Conservation (phyloP, 2,113 vertebrate genomes). For the Eulemur rufifrons region DNA sequence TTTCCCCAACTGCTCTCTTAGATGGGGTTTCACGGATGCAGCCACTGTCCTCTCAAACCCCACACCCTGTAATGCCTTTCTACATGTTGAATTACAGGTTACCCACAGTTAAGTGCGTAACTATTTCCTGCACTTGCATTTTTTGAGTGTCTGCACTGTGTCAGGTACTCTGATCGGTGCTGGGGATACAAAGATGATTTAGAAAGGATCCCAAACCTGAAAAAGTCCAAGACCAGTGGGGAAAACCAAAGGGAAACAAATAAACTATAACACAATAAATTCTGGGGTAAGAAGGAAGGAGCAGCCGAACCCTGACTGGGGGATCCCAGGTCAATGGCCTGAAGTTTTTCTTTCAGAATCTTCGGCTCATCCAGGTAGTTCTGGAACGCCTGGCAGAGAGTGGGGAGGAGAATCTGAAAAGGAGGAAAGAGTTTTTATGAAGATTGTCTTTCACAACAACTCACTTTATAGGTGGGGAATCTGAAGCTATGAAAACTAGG, state of each 20-base stretch:
- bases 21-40: too few species aligned
- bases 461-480: background rate
- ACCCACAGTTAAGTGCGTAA: background rate
- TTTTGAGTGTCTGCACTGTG: background rate
- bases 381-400: background rate
- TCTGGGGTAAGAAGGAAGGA: background rate
- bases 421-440: background rate
- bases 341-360: background rate
- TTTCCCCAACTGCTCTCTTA: background rate
- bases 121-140: background rate
- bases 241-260: background rate
- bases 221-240: background rate
- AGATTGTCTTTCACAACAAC: background rate
- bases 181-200: background rate
- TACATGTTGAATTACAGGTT: background rate
- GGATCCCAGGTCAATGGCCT: background rate
- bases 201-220: too few species aligned
- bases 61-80: background rate
- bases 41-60: background rate
- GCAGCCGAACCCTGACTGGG: background rate
- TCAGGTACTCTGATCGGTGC: background rate
- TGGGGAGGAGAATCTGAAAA: background rate
- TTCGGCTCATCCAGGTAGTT: too few species aligned
- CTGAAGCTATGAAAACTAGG: background rate
- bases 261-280: background rate